These are phyloP conservation scores for Graphium colonna DNA, from an alignment of 2,888 invertebrate species.

Conservation along the genomic window DNA sequence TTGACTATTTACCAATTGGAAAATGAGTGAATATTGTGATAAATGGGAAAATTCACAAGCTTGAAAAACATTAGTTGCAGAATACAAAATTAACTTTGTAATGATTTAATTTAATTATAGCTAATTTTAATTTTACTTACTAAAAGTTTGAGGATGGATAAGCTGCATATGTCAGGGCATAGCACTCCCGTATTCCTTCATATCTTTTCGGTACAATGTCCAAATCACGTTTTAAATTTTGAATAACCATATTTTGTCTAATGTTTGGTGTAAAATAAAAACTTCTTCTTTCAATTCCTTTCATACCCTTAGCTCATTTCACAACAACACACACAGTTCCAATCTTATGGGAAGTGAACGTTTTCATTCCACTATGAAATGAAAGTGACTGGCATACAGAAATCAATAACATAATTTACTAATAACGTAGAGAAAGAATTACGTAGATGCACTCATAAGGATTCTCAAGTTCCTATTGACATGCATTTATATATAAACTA, in stretches of 20 bases:
- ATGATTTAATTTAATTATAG: not conserved
- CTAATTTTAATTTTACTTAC: slow-evolving; percentile 11
- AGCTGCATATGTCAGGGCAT: slow-evolving; percentile 7
- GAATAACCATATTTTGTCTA: slow-evolving; percentile 12
- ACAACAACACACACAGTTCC: not conserved
- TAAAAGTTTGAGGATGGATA: slow-evolving; percentile 12
- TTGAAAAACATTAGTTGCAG: not conserved
- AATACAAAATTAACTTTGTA: not conserved
- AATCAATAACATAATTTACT: slow-evolving; percentile 15
- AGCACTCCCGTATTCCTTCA: slow-evolving; percentile 10
- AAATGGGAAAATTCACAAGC: not conserved
- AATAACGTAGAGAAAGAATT: slow-evolving; percentile 16
- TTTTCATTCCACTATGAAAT: not conserved
- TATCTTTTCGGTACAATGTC: slow-evolving; percentile 9
- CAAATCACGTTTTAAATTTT: slow-evolving; percentile 1
- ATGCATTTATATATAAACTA: slow-evolving; percentile 8
- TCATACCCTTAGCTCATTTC: slow-evolving; percentile 10
- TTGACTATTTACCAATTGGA: too few relatives aligned
- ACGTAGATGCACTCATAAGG: slow-evolving; percentile 19
- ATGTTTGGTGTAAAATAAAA: slow-evolving; percentile 3
- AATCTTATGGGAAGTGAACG: not conserved
- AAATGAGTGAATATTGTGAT: too few relatives aligned
- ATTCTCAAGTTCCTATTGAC: slow-evolving; percentile 10
- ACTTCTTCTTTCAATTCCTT: slow-evolving; percentile 14
- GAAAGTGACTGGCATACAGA: slow-evolving; percentile 9